A percentile compares a stretch with the other conserved stretches of the same genome.
These are phyloP conservation scores for Calephelis perditalis DNA, from an alignment of 2,888 invertebrate species.

Conservation along the genomic window DNA sequence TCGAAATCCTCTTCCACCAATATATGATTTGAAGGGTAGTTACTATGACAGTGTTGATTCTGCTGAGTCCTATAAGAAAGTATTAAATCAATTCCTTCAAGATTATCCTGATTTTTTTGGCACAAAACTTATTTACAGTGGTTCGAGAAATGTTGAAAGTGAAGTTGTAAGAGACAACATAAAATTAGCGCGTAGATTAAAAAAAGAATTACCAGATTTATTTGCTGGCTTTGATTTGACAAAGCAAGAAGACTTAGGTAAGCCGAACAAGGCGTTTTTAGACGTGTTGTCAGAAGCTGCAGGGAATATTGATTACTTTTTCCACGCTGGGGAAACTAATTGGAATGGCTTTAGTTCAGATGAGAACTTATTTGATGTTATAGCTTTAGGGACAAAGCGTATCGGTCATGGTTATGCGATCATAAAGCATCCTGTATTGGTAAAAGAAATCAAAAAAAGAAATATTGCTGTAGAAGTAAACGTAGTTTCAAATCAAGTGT, in stretches of 20 bases:
- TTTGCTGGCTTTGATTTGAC: conserved; percentile 91
- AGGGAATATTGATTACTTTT: conserved; percentile 80
- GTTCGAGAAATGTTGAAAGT: conserved; percentile 65
- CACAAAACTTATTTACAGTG: conserved; percentile 82
- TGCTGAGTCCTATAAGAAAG: conserved; percentile 73
- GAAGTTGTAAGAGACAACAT: conserved; percentile 67
- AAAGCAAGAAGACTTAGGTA: conserved; percentile 87
- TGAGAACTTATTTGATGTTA: conserved; percentile 86
- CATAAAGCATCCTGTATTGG: conserved; percentile 83
- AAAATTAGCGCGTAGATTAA: conserved; percentile 54
- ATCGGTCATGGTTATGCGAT: conserved; percentile 89
- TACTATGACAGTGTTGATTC: conserved; percentile 71
- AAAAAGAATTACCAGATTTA: conserved; percentile 33
- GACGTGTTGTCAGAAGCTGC: conserved; percentile 68
- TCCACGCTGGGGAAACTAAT: conserved; percentile 90
- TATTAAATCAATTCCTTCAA: conserved; percentile 73
- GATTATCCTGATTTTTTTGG: conserved; percentile 53
- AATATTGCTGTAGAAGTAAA: conserved; percentile 86
- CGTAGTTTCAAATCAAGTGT: conserved; percentile 87
- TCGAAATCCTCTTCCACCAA: too few species aligned
- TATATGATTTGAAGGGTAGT: conserved; percentile 83
- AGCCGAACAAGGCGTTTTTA: conserved; percentile 78
- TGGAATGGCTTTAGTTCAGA: conserved; percentile 83
- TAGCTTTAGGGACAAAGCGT: conserved; percentile 83
- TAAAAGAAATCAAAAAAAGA: conserved; percentile 76